Percentiles rank a stretch among this genome's conserved stretches.
phyloP scores from a whole-genome alignment of 1,140 invertebrate genomes.

The Atta cephalotes region DNA sequence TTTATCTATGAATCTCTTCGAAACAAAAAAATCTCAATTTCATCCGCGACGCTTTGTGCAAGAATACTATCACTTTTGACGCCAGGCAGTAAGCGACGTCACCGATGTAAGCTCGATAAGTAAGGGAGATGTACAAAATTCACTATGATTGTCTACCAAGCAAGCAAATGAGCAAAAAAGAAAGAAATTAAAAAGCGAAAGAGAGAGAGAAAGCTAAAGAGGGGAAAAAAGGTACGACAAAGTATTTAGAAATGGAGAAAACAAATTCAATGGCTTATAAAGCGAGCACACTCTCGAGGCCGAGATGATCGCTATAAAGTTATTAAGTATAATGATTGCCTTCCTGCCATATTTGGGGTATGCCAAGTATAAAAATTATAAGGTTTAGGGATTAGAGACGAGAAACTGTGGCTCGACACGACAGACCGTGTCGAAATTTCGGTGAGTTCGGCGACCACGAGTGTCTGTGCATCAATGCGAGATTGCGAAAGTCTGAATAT shows the following conservation, averaged over 20 bases:
- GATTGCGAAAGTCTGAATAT: constrained; percentile 27
- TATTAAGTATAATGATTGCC: constrained; percentile 86
- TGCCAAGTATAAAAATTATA: constrained; percentile 87
- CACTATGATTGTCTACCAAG: constrained; percentile 68
- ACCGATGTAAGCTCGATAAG: constrained; percentile 57
- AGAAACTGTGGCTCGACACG: constrained; percentile 75
- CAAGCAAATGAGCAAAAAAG: constrained; percentile 50
- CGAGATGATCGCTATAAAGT: constrained; percentile 81
- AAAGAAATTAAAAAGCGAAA: constrained; percentile 51
- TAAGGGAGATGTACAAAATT: constrained; percentile 73
- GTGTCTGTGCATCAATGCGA: constrained; percentile 43
- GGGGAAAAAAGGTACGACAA: constrained; percentile 57
- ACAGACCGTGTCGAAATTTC: constrained; percentile 76
- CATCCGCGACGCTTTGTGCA: constrained; percentile 46
- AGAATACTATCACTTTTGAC: constrained; percentile 58
- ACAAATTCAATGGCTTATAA: constrained; percentile 72
- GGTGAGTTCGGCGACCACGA: constrained; percentile 74
- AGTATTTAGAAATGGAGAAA: constrained; percentile 70
- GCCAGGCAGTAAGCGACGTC: constrained; percentile 60
- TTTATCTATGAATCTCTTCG: constrained; percentile 26
- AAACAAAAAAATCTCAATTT: constrained; percentile 44
- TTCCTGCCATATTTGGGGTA: constrained; percentile 87
- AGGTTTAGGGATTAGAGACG: constrained; percentile 84
- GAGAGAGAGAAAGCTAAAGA: constrained; percentile 37
- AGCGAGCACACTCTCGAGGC: constrained; percentile 67